Evolutionary conservation across 2,797 vertebrate genomes (phyloP).

Genomic region (Anguilla marmorata): DNA sequence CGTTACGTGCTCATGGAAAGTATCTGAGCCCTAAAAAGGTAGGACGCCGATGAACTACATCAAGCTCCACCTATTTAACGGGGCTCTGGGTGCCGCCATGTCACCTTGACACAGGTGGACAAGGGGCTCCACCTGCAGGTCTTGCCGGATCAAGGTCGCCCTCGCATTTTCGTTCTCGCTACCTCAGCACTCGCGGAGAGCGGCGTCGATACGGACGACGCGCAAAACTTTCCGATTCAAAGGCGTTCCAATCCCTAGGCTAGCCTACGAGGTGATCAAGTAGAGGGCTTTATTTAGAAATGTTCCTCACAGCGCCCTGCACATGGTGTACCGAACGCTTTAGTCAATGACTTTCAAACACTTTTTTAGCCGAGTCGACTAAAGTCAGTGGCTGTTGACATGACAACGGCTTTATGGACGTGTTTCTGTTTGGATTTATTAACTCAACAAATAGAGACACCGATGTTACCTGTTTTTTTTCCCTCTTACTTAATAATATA

Average conservation of each 20-base stretch:
- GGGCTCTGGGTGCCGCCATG: background rate
- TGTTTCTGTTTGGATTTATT: background rate
- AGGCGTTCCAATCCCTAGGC: conserved; percentile 9
- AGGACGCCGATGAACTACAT: background rate
- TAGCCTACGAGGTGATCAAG: background rate
- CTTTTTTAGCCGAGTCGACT: background rate
- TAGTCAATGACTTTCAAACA: background rate
- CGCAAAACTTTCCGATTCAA: conserved; percentile 43
- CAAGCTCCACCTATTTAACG: background rate
- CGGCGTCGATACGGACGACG: conserved; percentile 40
- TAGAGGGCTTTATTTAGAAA: conserved; percentile 43
- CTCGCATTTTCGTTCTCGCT: conserved; percentile 32
- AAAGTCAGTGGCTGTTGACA: background rate
- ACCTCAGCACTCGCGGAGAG: conserved; percentile 35
- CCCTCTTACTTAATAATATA: background rate
- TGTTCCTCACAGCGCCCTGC: background rate
- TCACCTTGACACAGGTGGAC: background rate
- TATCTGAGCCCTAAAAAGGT: background rate
- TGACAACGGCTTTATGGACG: background rate
- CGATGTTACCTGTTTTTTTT: background rate
- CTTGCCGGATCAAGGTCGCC: background rate
- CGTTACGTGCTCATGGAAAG: background rate
- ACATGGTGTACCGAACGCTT: background rate
- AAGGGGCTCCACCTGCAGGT: background rate
- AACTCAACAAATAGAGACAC: background rate